Base-by-base conservation (phyloP, 2,888 invertebrate species). In the Pheosia tremula region DNA sequence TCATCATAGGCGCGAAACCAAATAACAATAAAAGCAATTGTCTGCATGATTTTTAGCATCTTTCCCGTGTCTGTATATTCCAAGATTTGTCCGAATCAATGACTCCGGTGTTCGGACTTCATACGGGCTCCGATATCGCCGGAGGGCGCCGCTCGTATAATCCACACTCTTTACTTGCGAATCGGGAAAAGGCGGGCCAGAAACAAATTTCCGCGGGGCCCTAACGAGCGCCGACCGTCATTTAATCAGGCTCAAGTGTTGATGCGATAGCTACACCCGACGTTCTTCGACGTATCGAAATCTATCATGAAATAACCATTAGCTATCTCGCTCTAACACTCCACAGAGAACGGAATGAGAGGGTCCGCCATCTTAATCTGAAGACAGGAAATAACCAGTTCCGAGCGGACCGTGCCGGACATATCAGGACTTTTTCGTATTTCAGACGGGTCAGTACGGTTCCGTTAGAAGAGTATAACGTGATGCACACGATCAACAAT, bases 221-320 rank as follows among this genome's bases (percentile, higher is more conserved):
- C 78, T 85, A 88, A 89, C 89, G 84, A 84, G 77, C 73, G 61
- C 75, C 79, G 81, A 81, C 85, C 84, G 87, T 77, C 86, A 85
- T 90, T 89, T 89, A 90, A 90, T 90, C 89, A 89, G 87, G 76
- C 84, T 82, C 84, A 79, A 87, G 88, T 84, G 88, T 84, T 85
- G 89, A 89, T 87, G 84, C 79, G 83, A 83, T 82, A 70, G 80
- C 84, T 79, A 64, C 82, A 76, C 67, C 75, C 77, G 68, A 75
- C 76, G 75, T 77, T 78, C 75, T 76, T 79, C 80, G 67, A 68
- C 76, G 68, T 80, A 78, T 79, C 80, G 71, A 77, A 86, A 87
- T 86, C 86, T 86, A 86, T 85, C 84, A 83, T 72, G 82, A 66
- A 68, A 70, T 73, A 77, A 72, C 75, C 65, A 68, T 68, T 70